A percentile compares a stretch with the other conserved stretches of the same genome.
Conservation (phyloP, 2,113 vertebrate species). For the Amblyopsis rosae region DNA sequence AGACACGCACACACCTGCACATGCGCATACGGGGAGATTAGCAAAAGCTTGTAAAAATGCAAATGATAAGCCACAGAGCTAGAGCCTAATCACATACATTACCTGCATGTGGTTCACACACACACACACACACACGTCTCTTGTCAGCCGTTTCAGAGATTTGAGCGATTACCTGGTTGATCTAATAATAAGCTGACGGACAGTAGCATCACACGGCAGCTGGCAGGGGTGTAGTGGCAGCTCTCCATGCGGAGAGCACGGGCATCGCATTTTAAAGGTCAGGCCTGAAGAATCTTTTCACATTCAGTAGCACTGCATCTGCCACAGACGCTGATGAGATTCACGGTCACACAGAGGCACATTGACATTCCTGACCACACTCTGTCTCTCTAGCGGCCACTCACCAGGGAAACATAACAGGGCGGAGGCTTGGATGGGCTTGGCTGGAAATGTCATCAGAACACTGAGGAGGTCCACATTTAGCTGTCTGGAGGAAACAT, state of each 20-base stretch:
- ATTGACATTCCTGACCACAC: slow-evolving; percentile 67
- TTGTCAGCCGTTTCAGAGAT: slow-evolving; percentile 37
- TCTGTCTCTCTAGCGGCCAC: slow-evolving; percentile 40
- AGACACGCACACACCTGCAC: too few relatives aligned
- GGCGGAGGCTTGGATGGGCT: slow-evolving; percentile 22
- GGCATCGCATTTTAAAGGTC: slow-evolving; percentile 12
- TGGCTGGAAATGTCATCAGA: slow-evolving; percentile 31
- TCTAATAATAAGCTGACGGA: slow-evolving; percentile 32
- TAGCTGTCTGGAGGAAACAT: slow-evolving; percentile 39
- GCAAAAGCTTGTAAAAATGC: too few relatives aligned
- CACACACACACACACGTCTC: slow-evolving; percentile 1
- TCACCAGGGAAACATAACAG: slow-evolving; percentile 51
- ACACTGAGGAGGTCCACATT: slow-evolving; percentile 33
- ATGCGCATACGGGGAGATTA: too few relatives aligned
- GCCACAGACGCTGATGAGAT: slow-evolving; percentile 63
- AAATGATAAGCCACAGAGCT: too few relatives aligned
- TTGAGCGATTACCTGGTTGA: slow-evolving; percentile 35
- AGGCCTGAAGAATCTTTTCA: slow-evolving; percentile 47
- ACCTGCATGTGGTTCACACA: background rate
- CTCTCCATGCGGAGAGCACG: background rate
- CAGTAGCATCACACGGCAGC: background rate
- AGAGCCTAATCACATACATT: too few relatives aligned
- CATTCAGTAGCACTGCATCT: slow-evolving; percentile 43
- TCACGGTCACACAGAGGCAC: slow-evolving; percentile 56
- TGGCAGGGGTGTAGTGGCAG: background rate